phyloP scores from a whole-genome alignment of 2,797 vertebrate species.

The Chrysocyon brachyurus region DNA sequence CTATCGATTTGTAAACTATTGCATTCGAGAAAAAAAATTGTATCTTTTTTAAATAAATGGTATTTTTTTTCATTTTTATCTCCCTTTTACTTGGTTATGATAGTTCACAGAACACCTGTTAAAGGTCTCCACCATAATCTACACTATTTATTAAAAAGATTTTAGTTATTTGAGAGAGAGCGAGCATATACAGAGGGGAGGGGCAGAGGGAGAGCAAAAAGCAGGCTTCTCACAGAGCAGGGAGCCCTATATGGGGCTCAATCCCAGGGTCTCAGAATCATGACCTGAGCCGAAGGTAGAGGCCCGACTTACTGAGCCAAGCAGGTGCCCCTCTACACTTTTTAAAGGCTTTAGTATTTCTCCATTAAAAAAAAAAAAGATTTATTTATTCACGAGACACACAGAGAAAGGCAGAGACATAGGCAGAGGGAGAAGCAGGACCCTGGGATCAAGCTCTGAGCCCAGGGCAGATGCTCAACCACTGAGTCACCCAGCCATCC shows the following conservation, averaged over 20 bases:
- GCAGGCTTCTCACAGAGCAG: not conserved
- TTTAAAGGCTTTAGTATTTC: not conserved
- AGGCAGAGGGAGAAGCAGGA: too few species aligned
- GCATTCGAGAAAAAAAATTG: slow-evolving; percentile 14
- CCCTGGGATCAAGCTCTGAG: too few species aligned
- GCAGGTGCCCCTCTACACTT: not conserved
- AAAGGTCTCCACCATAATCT: not conserved
- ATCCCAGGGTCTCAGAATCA: too few species aligned
- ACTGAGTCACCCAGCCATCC: too few species aligned
- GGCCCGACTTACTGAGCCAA: not conserved
- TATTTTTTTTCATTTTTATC: not conserved
- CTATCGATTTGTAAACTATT: not conserved
- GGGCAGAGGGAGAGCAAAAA: too few species aligned
- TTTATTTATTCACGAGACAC: too few species aligned
- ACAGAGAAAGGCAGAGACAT: too few species aligned
- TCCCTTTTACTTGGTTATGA: not conserved
- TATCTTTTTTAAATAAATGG: not conserved
- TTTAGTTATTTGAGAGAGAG: not conserved
- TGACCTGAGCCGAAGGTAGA: not conserved
- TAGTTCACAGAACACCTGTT: not conserved
- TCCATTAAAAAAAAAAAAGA: not conserved
- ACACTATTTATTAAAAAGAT: not conserved
- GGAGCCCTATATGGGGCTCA: not conserved
- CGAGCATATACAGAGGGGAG: not conserved
- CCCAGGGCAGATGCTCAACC: too few species aligned